A percentile compares a stretch with the other conserved stretches of the same genome.
These are phyloP conservation scores for Uromys caudimaculatus DNA, from an alignment of 2,797 vertebrate genomes.

Conservation along the genomic window DNA sequence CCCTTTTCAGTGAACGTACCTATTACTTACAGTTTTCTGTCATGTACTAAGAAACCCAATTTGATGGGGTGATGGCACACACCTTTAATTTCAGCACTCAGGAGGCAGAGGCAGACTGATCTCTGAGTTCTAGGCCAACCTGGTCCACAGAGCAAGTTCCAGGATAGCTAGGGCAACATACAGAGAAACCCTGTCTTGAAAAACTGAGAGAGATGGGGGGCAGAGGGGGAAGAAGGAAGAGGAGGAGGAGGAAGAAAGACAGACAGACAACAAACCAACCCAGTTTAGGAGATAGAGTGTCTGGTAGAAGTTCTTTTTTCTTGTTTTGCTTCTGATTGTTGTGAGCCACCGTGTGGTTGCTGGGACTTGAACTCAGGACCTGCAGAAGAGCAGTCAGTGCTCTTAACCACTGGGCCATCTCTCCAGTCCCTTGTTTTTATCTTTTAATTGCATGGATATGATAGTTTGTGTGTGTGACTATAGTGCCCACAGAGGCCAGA, in stretches of 20 bases:
- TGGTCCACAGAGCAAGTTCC: background rate
- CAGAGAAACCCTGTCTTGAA: background rate
- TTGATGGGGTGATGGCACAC: background rate
- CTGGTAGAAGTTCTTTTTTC: conserved; percentile 35
- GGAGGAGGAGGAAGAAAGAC: no score
- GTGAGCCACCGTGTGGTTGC: no score
- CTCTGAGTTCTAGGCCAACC: background rate
- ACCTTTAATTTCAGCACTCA: background rate
- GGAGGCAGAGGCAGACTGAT: background rate
- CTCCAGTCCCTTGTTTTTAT: background rate
- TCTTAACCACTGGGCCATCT: no score
- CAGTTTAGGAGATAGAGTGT: background rate
- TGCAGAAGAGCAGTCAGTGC: no score
- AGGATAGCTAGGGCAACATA: background rate
- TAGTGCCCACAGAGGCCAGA: background rate
- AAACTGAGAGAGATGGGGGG: background rate
- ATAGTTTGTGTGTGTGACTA: background rate
- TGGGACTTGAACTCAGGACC: no score
- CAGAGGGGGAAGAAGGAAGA: no score
- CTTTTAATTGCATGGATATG: background rate
- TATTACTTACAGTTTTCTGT: conserved; percentile 50
- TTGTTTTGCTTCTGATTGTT: conserved; percentile 1
- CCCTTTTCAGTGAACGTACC: background rate
- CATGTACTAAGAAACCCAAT: conserved; percentile 25
- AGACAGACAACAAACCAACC: no score